phyloP scores from a whole-genome alignment of 92 coral and sea anemone species.

The Siderastrea radians region DNA sequence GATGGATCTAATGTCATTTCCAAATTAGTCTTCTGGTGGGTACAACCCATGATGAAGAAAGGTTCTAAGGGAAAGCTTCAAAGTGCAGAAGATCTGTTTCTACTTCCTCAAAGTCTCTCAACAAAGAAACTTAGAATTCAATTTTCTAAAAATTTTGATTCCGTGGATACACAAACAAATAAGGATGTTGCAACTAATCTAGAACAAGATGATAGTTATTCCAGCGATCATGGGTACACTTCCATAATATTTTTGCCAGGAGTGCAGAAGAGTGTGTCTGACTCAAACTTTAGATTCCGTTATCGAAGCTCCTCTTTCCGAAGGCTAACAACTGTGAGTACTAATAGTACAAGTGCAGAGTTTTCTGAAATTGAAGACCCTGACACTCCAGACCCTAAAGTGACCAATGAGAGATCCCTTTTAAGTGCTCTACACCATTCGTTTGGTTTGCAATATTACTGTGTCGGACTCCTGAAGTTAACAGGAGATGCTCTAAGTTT shows the following conservation, averaged over 20 bases:
- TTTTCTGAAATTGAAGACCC: slow-evolving; percentile 7
- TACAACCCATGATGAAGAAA: slow-evolving; percentile 81
- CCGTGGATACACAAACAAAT: slow-evolving; percentile 1
- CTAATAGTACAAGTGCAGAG: slow-evolving; percentile 19
- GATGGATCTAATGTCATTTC: slow-evolving; percentile 82
- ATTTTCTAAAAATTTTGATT: slow-evolving; percentile 70
- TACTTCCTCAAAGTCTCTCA: slow-evolving; percentile 82
- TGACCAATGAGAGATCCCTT: slow-evolving; percentile 61
- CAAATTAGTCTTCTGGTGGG: slow-evolving; percentile 95
- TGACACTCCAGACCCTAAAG: neutral
- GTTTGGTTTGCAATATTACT: slow-evolving; percentile 95
- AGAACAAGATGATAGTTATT: slow-evolving; percentile 13
- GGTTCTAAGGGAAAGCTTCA: slow-evolving; percentile 82
- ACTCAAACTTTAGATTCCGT: slow-evolving; percentile 10
- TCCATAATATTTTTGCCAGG: slow-evolving; percentile 28
- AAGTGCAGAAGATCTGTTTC: slow-evolving; percentile 80
- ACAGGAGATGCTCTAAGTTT: slow-evolving; percentile 93
- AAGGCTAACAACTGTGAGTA: slow-evolving; percentile 1
- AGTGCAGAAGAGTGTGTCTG: slow-evolving; percentile 28
- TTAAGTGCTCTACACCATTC: slow-evolving; percentile 89
- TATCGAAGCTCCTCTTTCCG: neutral
- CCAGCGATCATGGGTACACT: slow-evolving; percentile 22
- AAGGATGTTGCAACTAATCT: neutral
- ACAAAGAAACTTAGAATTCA: slow-evolving; percentile 71
- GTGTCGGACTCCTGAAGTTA: slow-evolving; percentile 87